Evolutionary conservation across 1,140 invertebrate species (phyloP), one percentile per base, ranked within the genome.

Genomic region (Drosophila parabipectinata): DNA sequence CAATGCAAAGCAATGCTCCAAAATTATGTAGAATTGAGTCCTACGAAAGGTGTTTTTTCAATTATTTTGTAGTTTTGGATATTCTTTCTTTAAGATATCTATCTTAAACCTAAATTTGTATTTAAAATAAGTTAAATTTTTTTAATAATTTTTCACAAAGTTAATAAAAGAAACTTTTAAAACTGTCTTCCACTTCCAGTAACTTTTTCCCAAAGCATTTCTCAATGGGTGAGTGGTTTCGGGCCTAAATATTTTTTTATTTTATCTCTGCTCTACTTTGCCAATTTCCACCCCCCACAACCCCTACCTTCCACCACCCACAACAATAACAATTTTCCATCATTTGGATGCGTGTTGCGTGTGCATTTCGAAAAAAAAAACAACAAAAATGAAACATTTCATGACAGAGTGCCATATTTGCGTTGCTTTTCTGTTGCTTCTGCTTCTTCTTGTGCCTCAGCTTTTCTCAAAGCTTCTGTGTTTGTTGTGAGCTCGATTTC

Each of bases 401-500:
- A 59, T 73, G 59, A 62, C 68, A 73, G 69, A 73, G 71, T 73
- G 50, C 51, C 57, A 62, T 73, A 51, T 79, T 69, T 64, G 58
- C 75, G 63, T 71, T 71, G 28, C 15, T 47, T 67, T 55, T 53
- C 53, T 56, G 39, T 44, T 28, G 5, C 5, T 28, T 21, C 3
- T 28, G 26, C 26, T 28, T 28, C 26, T 28, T 7, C 32, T 32
- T 66, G 32, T 24, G 26, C 18, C 18, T 18, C 18, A 15, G 32
- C 44, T 45, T 56, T 44, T 21, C 41, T 18, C 41, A 18, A 8
- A 14, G 41, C 18, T 6, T 76, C 48, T 60, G 63, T 76, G 1
- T 18, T 18, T 18, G 77, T 79, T 79, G 76, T 67, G 80, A 48
- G 77, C 62, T 80, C 32, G 45, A 45, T 79, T 74, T 61, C 34